Evolutionary conservation across 2,797 vertebrate genomes (phyloP).

Genomic region (Sus cebifrons): DNA sequence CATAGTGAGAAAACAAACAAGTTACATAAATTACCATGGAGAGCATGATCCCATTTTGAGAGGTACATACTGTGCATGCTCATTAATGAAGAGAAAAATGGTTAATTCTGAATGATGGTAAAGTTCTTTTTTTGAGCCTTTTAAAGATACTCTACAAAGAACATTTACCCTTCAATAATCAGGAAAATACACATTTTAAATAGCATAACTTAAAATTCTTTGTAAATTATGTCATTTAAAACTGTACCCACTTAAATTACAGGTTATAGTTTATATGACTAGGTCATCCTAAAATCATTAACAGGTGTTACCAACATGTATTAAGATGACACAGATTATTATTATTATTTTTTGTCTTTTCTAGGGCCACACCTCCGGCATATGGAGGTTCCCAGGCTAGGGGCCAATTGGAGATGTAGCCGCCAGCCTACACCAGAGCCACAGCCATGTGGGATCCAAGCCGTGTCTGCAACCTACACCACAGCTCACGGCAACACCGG

Average conservation of each 20-base stretch:
- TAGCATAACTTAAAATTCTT: conserved; percentile 58
- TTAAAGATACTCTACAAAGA: conserved; percentile 50
- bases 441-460: no score
- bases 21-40: neutral
- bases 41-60: neutral
- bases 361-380: no score
- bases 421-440: no score
- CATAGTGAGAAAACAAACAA: neutral
- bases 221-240: conserved; percentile 55
- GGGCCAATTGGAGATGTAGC: no score
- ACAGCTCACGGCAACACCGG: no score
- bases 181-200: conserved; percentile 21
- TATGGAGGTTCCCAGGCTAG: no score
- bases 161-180: conserved; percentile 54
- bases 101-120: conserved; percentile 14
- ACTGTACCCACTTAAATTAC: conserved; percentile 11
- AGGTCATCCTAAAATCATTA: conserved; percentile 23
- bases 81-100: conserved; percentile 31
- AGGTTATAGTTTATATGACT: neutral
- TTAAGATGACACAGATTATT: conserved; percentile 27
- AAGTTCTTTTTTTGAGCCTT: neutral
- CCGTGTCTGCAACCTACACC: no score
- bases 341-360: no score
- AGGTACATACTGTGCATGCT: neutral
- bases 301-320: neutral